These are phyloP conservation scores for Callipepla californica DNA, from an alignment of 2,113 vertebrate species.

Conservation along the genomic window DNA sequence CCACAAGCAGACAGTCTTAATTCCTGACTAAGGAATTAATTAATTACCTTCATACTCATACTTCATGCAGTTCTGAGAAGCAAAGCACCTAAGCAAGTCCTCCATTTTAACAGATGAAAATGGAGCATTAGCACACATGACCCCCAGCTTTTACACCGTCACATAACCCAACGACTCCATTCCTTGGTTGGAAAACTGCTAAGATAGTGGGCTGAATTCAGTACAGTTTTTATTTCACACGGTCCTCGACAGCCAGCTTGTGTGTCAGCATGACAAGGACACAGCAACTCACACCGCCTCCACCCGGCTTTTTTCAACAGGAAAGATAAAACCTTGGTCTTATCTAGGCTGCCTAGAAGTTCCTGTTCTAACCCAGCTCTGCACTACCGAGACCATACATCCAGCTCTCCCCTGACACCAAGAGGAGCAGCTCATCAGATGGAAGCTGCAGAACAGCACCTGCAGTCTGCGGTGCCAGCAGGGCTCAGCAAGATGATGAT, in stretches of 20 bases:
- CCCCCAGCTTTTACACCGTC: background rate
- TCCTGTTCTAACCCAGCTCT: background rate
- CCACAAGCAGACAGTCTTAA: background rate
- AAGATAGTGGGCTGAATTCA: background rate
- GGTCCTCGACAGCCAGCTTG: background rate
- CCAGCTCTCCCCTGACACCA: background rate
- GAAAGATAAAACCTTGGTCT: background rate
- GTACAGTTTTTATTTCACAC: background rate
- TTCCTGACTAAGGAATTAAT: background rate
- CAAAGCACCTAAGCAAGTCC: background rate
- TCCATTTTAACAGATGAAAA: background rate
- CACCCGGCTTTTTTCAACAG: background rate
- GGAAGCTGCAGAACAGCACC: background rate
- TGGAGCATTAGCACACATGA: fast-evolving
- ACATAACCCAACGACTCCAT: background rate
- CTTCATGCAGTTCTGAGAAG: background rate
- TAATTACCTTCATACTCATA: background rate
- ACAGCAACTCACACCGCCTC: background rate
- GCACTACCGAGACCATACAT: background rate
- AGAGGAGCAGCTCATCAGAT: background rate
- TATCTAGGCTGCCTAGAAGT: background rate
- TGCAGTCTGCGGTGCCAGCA: background rate
- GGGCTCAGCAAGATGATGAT: background rate
- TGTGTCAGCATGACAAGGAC: background rate
- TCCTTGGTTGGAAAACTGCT: fast-evolving